phyloP scores from a whole-genome alignment of 2,888 invertebrate genomes.

The Cecidostiba fungosa region DNA sequence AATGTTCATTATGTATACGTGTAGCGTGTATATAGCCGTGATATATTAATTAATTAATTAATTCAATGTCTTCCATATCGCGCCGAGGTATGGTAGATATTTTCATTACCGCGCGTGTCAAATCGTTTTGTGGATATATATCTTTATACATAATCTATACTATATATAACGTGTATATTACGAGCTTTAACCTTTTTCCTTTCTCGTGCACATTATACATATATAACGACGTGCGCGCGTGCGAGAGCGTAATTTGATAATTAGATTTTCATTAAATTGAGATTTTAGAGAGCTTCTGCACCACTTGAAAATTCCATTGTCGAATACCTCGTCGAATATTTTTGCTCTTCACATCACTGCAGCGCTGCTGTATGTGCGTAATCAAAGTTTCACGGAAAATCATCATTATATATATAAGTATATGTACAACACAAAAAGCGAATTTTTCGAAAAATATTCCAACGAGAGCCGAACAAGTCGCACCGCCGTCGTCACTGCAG shows the following conservation, averaged over 20 bases:
- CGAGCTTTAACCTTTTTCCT: no score
- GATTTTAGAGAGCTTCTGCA: background rate
- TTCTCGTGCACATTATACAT: background rate
- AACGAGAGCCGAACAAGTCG: no score
- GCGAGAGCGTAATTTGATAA: background rate
- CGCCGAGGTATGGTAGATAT: conserved; percentile 49
- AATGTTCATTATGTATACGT: conserved; percentile 50
- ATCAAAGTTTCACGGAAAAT: no score
- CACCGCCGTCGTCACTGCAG: background rate
- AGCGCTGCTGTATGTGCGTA: background rate
- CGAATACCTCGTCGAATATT: conserved; percentile 32
- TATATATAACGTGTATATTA: no score
- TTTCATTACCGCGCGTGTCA: conserved; percentile 37
- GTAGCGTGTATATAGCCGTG: background rate
- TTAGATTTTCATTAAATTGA: conserved; percentile 11
- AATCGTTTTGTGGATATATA: conserved; percentile 15
- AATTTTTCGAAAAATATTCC: no score
- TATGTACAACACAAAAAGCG: no score
- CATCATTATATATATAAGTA: no score
- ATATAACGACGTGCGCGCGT: background rate
- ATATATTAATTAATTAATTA: conserved; percentile 59
- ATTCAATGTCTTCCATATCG: conserved; percentile 31
- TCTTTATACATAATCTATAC: no score
- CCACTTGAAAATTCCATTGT: conserved; percentile 10
- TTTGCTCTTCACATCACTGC: no score